These are phyloP conservation scores for Poecilus cupreus DNA, from an alignment of 2,888 invertebrate genomes.

Conservation along the genomic window DNA sequence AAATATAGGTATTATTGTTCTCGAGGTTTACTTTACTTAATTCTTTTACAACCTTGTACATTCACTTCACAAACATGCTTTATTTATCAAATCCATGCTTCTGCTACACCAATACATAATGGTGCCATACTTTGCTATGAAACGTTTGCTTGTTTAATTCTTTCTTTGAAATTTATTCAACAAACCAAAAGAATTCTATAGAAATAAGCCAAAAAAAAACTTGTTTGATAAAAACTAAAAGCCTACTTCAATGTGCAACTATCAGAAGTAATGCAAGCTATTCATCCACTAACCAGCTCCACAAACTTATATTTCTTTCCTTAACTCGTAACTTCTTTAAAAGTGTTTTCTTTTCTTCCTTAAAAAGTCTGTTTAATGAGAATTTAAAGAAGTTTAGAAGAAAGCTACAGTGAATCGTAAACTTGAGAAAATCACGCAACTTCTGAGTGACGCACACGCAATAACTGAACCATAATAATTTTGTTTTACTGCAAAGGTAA, in stretches of 20 bases:
- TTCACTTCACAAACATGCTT: no score
- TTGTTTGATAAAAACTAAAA: not conserved
- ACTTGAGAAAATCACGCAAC: slow-evolving; percentile 4
- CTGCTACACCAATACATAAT: no score
- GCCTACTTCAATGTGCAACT: slow-evolving; percentile 13
- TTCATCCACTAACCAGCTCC: slow-evolving; percentile 1
- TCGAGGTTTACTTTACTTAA: no score
- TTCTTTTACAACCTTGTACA: no score
- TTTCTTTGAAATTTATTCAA: no score
- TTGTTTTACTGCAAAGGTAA: not conserved
- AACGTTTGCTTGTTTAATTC: no score
- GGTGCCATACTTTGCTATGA: no score
- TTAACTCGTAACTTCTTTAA: slow-evolving; percentile 15
- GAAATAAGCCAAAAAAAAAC: not conserved
- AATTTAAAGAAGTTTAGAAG: slow-evolving; percentile 26
- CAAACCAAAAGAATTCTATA: no score
- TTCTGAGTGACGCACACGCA: slow-evolving; percentile 18
- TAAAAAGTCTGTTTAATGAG: slow-evolving; percentile 17
- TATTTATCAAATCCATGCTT: no score
- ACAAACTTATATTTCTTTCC: slow-evolving; percentile 19
- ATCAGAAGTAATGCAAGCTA: slow-evolving; percentile 20
- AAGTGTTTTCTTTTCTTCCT: slow-evolving; percentile 4
- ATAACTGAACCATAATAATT: slow-evolving; percentile 7
- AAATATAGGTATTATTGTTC: no score
- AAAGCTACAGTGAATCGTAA: slow-evolving; percentile 1